A percentile compares a stretch with the other conserved stretches of the same genome.
phyloP scores from a whole-genome alignment of 2,797 vertebrate species.

The Bryconaethiops microstoma region DNA sequence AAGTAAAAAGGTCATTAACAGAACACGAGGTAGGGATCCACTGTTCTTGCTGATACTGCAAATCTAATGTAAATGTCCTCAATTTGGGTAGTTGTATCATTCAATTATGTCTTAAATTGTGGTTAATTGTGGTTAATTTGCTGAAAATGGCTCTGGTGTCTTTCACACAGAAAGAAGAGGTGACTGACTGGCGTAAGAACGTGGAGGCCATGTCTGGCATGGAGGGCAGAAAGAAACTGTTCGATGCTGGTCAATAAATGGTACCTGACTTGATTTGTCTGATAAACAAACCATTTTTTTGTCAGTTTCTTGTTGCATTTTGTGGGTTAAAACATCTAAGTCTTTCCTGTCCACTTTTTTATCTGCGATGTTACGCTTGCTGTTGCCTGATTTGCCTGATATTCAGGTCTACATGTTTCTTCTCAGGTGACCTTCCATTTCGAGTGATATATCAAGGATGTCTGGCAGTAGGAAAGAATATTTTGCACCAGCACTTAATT shows the following conservation, averaged over 20 bases:
- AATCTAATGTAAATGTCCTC: background rate
- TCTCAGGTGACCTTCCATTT: background rate
- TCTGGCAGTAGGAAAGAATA: background rate
- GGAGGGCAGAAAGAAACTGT: slow-evolving; percentile 63
- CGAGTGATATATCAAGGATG: background rate
- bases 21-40: too few relatives aligned
- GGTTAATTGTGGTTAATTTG: background rate
- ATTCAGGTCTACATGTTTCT: background rate
- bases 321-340: background rate
- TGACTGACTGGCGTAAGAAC: slow-evolving; percentile 64
- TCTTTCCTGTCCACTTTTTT: background rate
- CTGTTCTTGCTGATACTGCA: too few relatives aligned
- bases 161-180: slow-evolving; percentile 60
- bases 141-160: slow-evolving; percentile 52
- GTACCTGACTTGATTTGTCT: background rate
- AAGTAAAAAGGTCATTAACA: too few relatives aligned
- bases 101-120: too few relatives aligned
- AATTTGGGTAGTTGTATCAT: background rate
- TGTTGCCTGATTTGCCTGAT: background rate
- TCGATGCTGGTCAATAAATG: slow-evolving; percentile 51
- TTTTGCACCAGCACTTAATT: background rate
- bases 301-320: too few relatives aligned
- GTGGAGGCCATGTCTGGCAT: slow-evolving; percentile 64
- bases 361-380: background rate
- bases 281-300: background rate